These are phyloP conservation scores for Macrophya annulata DNA, from an alignment of 2,888 invertebrate species.

Conservation along the genomic window DNA sequence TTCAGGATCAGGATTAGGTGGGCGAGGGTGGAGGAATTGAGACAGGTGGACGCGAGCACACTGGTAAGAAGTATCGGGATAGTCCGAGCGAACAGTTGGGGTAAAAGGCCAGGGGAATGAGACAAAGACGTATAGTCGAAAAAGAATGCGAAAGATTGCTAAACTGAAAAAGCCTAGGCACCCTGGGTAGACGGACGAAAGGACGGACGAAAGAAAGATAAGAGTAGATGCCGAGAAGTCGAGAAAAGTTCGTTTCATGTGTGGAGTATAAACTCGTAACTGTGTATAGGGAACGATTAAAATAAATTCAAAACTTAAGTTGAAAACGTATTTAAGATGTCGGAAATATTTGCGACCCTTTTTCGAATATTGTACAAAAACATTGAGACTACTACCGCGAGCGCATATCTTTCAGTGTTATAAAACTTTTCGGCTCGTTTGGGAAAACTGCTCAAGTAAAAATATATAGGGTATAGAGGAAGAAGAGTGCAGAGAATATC, in stretches of 20 bases:
- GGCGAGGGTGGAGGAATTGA: conserved; percentile 43
- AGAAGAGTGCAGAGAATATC: conserved; percentile 26
- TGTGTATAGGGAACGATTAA: background rate
- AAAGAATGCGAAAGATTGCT: conserved; percentile 39
- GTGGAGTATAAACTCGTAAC: conserved; percentile 2
- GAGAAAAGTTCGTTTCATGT: conserved; percentile 27
- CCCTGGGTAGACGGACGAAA: background rate
- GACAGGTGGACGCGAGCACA: conserved; percentile 45
- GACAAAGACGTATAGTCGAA: conserved; percentile 43
- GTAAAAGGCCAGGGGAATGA: conserved; percentile 1
- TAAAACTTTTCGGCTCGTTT: conserved; percentile 40
- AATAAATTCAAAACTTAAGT: conserved; percentile 31
- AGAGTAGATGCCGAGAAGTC: background rate
- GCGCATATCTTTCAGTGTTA: background rate
- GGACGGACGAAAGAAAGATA: conserved; percentile 9
- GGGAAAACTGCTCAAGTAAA: conserved; percentile 27
- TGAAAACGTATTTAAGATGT: conserved; percentile 35
- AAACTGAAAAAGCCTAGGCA: conserved; percentile 20
- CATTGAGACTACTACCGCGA: conserved; percentile 24
- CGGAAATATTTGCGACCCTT: conserved; percentile 38
- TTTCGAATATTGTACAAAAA: conserved; percentile 3
- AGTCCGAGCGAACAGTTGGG: conserved; percentile 29
- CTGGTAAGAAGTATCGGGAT: conserved; percentile 43
- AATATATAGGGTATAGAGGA: conserved; percentile 4
- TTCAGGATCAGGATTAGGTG: conserved; percentile 41